A percentile compares a stretch with the other conserved stretches of the same genome.
These are phyloP conservation scores for Rhagonycha lutea DNA, from an alignment of 2,888 invertebrate species.

Conservation along the genomic window DNA sequence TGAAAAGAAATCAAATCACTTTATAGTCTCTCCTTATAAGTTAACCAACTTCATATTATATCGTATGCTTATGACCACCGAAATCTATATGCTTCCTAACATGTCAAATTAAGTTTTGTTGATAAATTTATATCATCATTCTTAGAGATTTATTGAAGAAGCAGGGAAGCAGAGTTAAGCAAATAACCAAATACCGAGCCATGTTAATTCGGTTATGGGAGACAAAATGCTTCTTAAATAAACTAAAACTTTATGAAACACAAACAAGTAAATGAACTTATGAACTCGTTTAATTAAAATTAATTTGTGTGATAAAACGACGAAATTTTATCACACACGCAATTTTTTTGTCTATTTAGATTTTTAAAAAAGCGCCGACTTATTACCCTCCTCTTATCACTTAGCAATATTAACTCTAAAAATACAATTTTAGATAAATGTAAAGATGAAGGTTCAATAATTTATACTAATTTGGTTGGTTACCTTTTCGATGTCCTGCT, in stretches of 20 bases:
- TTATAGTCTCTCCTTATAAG: no score
- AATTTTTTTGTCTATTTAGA: not conserved
- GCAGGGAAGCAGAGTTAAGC: no score
- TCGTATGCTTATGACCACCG: no score
- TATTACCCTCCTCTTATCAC: not conserved
- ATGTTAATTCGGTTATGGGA: no score
- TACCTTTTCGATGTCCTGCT: conserved; percentile 74
- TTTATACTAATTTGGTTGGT: not conserved
- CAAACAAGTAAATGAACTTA: not conserved
- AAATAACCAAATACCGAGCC: no score
- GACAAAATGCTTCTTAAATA: no score
- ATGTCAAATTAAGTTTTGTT: no score
- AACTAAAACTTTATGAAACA: not conserved
- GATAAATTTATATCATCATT: no score
- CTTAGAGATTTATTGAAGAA: no score
- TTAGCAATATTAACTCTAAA: not conserved
- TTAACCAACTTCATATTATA: no score
- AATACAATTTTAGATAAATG: not conserved
- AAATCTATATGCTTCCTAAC: no score
- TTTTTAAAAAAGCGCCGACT: not conserved
- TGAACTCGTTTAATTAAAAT: not conserved
- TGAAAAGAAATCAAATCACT: no score
- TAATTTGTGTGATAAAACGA: not conserved
- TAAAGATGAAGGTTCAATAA: not conserved
- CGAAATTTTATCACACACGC: not conserved